phyloP scores from a whole-genome alignment of 2,113 vertebrate genomes.

The Corythoichthys haematopterus region DNA sequence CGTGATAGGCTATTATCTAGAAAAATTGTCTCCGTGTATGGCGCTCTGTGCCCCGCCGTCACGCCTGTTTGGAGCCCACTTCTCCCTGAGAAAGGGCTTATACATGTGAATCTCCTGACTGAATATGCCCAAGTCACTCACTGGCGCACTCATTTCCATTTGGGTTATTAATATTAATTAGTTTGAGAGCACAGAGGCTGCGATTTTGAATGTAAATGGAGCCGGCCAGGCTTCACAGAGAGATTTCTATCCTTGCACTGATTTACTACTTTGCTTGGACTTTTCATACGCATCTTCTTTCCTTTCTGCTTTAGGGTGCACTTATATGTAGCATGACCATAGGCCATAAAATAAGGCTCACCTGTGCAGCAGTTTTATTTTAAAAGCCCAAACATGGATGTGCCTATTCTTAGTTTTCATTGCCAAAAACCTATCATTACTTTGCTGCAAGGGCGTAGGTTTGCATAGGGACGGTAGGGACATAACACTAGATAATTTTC shows the following conservation, averaged over 20 bases:
- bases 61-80: constrained; percentile 91
- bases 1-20: constrained; percentile 99
- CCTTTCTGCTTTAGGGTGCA: constrained; percentile 16
- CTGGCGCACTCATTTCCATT: constrained; percentile 70
- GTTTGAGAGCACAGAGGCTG: constrained; percentile 59
- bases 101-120: constrained; percentile 81
- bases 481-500: too few species aligned
- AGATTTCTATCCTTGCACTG: constrained; percentile 59
- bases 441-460: too few species aligned
- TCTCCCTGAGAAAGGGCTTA: constrained; percentile 91
- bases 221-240: constrained; percentile 54
- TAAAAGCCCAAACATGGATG: background rate
- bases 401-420: background rate
- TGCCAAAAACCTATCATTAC: background rate
- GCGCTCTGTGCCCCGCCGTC: constrained; percentile 85
- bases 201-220: constrained; percentile 73
- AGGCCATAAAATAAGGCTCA: background rate
- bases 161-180: constrained; percentile 86
- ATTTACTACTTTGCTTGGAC: constrained; percentile 65
- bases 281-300: constrained; percentile 23
- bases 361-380: background rate
- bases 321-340: constrained; percentile 9
- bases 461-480: too few species aligned
- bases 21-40: constrained; percentile 99
- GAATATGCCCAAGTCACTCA: constrained; percentile 76